These are phyloP conservation scores for Caenorhabditis afra DNA, from an alignment of 2,888 invertebrate species.

Conservation along the genomic window DNA sequence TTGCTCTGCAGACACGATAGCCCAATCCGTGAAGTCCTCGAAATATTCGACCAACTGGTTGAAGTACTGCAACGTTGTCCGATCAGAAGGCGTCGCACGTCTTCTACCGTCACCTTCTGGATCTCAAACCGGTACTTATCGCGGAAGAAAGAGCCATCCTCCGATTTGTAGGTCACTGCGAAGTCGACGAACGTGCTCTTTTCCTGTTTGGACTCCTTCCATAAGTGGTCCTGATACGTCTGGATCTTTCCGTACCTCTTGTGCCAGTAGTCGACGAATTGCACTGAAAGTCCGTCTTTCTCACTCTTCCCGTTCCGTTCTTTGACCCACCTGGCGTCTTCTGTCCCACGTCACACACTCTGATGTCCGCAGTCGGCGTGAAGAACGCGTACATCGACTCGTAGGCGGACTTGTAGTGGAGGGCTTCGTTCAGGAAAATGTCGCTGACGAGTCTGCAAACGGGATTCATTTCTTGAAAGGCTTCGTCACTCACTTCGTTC, in stretches of 20 bases:
- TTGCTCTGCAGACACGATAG: background rate
- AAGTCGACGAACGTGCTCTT: constrained; percentile 9
- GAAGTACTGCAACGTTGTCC: constrained; percentile 2
- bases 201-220: constrained; percentile 1
- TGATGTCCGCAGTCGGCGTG: background rate
- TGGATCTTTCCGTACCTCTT: constrained; percentile 26
- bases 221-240: constrained; percentile 7
- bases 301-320: no score
- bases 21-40: constrained; percentile 25
- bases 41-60: constrained; percentile 11
- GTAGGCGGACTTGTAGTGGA: constrained; percentile 27
- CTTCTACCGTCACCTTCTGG: constrained; percentile 7
- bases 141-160: background rate
- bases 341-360: constrained; percentile 28
- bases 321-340: constrained; percentile 8
- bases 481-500: constrained; percentile 7
- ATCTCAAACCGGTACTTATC: constrained; percentile 22
- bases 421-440: constrained; percentile 17
- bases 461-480: background rate
- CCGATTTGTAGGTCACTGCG: constrained; percentile 12
- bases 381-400: constrained; percentile 27
- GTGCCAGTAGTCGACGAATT: constrained; percentile 34
- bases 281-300: constrained; percentile 15
- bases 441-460: constrained; percentile 15
- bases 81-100: background rate